phyloP scores from a whole-genome alignment of 2,113 vertebrate genomes.

The Anser brachyrhynchus region DNA sequence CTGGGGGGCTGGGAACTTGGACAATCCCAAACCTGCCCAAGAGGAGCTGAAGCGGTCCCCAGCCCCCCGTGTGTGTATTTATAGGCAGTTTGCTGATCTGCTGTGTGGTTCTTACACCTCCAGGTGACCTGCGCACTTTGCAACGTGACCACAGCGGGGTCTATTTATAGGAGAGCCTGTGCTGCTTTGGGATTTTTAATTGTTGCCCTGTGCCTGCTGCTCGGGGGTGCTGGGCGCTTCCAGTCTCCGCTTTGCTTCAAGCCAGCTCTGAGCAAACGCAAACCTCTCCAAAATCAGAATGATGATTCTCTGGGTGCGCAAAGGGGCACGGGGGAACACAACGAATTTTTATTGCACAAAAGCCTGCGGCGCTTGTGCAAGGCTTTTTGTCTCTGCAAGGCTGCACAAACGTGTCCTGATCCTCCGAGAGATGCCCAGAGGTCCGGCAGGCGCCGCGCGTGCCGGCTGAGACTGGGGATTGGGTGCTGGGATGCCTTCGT shows the following conservation, averaged over 20 bases:
- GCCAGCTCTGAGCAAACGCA: not conserved
- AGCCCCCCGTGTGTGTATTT: not conserved
- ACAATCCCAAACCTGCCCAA: fast-evolving
- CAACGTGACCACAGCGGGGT: not conserved
- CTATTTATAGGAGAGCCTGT: not conserved
- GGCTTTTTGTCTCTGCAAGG: not conserved
- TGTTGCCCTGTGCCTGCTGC: fast-evolving
- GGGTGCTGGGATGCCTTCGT: fast-evolving
- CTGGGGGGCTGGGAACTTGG: fast-evolving
- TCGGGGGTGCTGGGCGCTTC: not conserved
- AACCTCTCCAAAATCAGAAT: not conserved
- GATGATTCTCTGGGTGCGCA: not conserved
- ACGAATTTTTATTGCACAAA: fast-evolving
- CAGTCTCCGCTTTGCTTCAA: not conserved
- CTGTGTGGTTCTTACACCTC: too few relatives aligned
- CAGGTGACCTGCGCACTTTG: not conserved
- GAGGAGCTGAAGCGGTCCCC: not conserved
- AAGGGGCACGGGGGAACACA: not conserved
- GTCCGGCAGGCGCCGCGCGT: not conserved
- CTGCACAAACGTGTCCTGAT: not conserved
- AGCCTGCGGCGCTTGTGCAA: fast-evolving
- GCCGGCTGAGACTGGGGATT: fast-evolving
- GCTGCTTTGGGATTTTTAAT: slow-evolving; percentile 28
- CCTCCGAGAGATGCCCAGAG: not conserved
- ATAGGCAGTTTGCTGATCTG: too few relatives aligned